Conservation (phyloP, 2,113 vertebrate species). For the Oryzias javanicus region DNA sequence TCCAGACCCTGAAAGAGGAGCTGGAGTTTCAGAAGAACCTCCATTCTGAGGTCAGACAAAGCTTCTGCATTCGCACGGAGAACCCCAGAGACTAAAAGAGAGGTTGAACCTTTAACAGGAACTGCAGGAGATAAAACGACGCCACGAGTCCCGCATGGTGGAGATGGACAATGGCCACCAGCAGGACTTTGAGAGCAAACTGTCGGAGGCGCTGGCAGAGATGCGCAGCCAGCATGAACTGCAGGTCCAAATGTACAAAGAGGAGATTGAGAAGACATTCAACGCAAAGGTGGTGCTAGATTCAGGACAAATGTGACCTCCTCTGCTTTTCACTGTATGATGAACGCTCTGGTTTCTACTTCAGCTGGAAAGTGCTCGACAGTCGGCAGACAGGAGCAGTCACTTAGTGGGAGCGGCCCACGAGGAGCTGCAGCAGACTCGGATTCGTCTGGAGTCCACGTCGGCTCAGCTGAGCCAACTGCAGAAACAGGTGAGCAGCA, state of each 20-base stretch:
- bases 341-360: neutral
- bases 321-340: too few relatives aligned
- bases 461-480: constrained; percentile 91
- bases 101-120: constrained; percentile 70
- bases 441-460: constrained; percentile 86
- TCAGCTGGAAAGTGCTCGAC: constrained; percentile 91
- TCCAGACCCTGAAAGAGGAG: constrained; percentile 91
- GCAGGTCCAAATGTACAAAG: constrained; percentile 87
- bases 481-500: constrained; percentile 89
- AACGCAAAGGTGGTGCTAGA: constrained; percentile 76
- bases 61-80: neutral
- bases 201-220: constrained; percentile 83
- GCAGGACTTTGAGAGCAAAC: constrained; percentile 86
- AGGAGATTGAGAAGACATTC: constrained; percentile 91
- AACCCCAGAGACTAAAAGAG: neutral
- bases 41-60: constrained; percentile 81
- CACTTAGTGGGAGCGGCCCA: constrained; percentile 89
- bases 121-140: constrained; percentile 84
- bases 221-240: constrained; percentile 84
- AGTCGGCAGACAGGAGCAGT: constrained; percentile 91
- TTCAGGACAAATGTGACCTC: neutral
- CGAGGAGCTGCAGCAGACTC: constrained; percentile 91
- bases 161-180: constrained; percentile 86
- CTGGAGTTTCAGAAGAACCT: constrained; percentile 92
- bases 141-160: constrained; percentile 87